These are phyloP conservation scores for Troides aeacus DNA, from an alignment of 2,888 invertebrate species.

Conservation along the genomic window DNA sequence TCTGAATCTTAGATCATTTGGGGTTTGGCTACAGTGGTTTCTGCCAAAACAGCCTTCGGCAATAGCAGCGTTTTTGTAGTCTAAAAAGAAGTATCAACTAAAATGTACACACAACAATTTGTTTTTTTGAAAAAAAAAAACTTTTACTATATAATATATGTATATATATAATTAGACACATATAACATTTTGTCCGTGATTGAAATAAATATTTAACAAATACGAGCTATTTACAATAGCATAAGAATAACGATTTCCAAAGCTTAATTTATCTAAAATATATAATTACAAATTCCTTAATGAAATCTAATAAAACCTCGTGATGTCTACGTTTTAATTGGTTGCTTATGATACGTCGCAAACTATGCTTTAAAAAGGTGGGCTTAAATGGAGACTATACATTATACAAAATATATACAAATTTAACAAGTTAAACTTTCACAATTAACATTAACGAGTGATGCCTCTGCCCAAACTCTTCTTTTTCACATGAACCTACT, in stretches of 20 bases:
- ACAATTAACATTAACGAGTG: conserved; percentile 1
- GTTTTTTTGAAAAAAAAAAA: too few relatives aligned
- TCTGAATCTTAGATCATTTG: too few relatives aligned
- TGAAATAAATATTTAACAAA: neutral
- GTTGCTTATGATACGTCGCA: neutral
- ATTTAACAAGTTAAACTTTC: conserved; percentile 13
- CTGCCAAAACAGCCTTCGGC: too few relatives aligned
- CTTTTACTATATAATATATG: too few relatives aligned
- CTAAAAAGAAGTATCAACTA: too few relatives aligned
- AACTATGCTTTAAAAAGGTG: neutral
- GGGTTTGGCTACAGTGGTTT: too few relatives aligned
- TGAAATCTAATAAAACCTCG: neutral
- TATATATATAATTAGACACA: too few relatives aligned
- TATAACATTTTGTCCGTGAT: too few relatives aligned
- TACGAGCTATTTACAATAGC: conserved; percentile 24
- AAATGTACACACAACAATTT: too few relatives aligned
- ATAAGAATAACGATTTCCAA: conserved; percentile 3
- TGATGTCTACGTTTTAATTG: neutral
- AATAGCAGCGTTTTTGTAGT: too few relatives aligned
- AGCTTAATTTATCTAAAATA: conserved; percentile 1
- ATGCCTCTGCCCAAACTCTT: too few relatives aligned
- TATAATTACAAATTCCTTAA: conserved; percentile 15
- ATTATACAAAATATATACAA: conserved; percentile 19
- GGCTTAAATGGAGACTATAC: neutral
- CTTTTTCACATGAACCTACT: too few relatives aligned